Evolutionary conservation across 37 sponge, comb jelly and placozoan species (phyloP), one percentile per base, ranked within the genome.

Genomic region (Ianthella basta): DNA sequence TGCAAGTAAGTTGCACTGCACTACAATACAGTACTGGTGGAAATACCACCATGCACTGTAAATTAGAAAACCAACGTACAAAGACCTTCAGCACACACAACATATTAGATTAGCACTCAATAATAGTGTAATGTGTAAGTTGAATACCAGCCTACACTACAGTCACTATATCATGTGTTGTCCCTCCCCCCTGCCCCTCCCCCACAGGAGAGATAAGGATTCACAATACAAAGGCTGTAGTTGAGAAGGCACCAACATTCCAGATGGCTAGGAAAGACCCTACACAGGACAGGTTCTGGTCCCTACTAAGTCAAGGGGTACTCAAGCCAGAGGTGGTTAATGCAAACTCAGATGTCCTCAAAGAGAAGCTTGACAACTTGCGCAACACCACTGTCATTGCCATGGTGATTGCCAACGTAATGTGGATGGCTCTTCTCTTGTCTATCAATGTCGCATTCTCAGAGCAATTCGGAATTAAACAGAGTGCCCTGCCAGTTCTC

Each of bases 341-440:
- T 60, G 82, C 67, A 0, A 44, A 75, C 53, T 40, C 78, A 75
- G 66, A 73, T n/a, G 89, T 88, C 30, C 40, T 92, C 35, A 73
- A 83, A 60, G 80, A 78, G 40, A 83, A 82, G 16, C 82, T 93
- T 23, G 70, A 56, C 44, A 36, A 50, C 35, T 86, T 89, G 0
- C 87, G 94, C 25, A 93, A 93, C 85, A 29, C 69, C 30, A 67
- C 68, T 55, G 32, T 93, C 16, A 61, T 75, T 4, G 63, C 87
- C 0, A 33, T 93, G 38, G 61, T 93, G 33, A 84, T 93, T 21
- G 78, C 87, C 33, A 93, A 93, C 84, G 32, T 89, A 35, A 84
- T 89, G 79, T 93, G 94, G 94, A 77, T 93, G 25, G 82, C 84
- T n/a, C 86, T 89, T 8, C 66, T 93, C 29, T 60, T 32, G 68